Evolutionary conservation across 2,113 vertebrate genomes (phyloP).

Genomic region (Apaloderma vittatum): DNA sequence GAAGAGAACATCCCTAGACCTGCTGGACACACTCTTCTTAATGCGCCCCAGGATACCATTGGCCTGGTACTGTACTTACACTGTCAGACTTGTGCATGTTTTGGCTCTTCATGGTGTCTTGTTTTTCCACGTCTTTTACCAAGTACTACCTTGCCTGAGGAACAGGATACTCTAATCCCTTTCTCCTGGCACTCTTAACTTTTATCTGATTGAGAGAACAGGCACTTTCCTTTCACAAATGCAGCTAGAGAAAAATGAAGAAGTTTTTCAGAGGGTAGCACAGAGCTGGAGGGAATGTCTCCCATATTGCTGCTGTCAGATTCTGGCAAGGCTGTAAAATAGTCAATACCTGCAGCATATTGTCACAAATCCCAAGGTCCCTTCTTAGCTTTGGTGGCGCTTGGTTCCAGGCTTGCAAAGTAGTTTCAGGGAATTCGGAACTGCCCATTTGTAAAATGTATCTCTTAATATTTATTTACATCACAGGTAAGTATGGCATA

Average conservation of each 20-base stretch:
- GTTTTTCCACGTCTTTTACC: neutral
- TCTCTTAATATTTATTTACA: neutral
- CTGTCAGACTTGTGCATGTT: neutral
- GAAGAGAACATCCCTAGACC: no score
- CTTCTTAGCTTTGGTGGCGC: neutral
- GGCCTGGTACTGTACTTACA: no score
- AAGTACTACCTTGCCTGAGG: neutral
- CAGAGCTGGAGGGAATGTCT: neutral
- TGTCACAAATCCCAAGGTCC: neutral
- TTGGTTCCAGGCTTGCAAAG: neutral
- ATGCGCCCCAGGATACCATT: no score
- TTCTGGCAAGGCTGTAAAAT: neutral
- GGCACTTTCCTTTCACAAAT: neutral
- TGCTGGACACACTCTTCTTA: no score
- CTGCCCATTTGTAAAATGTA: neutral
- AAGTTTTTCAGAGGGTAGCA: neutral
- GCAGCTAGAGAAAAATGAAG: neutral
- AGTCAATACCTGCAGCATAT: neutral
- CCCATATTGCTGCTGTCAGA: neutral
- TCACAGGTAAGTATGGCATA: neutral
- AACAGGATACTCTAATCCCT: neutral
- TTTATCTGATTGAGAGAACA: neutral
- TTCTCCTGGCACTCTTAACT: neutral
- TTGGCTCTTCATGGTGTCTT: neutral
- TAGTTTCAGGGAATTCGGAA: neutral